These are phyloP conservation scores for Blomia tropicalis DNA, from an alignment of 2,888 invertebrate species.

Conservation along the genomic window DNA sequence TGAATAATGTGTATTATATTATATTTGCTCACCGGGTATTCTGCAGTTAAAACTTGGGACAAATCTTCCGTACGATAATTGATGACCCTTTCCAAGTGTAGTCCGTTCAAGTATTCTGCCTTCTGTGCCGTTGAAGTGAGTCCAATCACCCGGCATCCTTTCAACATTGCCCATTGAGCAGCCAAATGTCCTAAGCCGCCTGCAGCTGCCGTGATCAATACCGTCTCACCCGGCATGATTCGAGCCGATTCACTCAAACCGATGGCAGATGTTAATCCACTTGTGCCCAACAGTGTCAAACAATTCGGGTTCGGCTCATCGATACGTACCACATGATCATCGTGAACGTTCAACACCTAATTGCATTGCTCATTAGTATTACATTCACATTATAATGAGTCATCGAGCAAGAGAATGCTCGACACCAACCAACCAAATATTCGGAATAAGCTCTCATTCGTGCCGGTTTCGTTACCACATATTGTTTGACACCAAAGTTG, in stretches of 20 bases:
- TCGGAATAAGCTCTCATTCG: constrained; percentile 20
- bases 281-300: constrained; percentile 26
- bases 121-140: constrained; percentile 32
- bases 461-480: constrained; percentile 5
- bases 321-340: constrained; percentile 32
- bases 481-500: constrained; percentile 32
- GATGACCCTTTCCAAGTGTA: constrained; percentile 35
- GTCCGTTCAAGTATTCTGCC: constrained; percentile 30
- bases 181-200: constrained; percentile 32
- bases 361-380: not conserved
- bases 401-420: too few relatives aligned
- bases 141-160: constrained; percentile 27
- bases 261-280: constrained; percentile 33
- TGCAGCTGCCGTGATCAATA: constrained; percentile 28
- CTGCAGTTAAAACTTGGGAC: constrained; percentile 33
- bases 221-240: constrained; percentile 25
- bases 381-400: too few relatives aligned
- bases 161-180: constrained; percentile 28
- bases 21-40: constrained; percentile 33
- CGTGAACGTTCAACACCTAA: constrained; percentile 27
- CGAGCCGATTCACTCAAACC: constrained; percentile 31
- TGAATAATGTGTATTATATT: too few relatives aligned
- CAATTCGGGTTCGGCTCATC: constrained; percentile 25
- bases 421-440: constrained; percentile 9
- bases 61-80: constrained; percentile 35